Conservation (phyloP, 2,888 invertebrate genomes). For the Mycogona germanica region DNA sequence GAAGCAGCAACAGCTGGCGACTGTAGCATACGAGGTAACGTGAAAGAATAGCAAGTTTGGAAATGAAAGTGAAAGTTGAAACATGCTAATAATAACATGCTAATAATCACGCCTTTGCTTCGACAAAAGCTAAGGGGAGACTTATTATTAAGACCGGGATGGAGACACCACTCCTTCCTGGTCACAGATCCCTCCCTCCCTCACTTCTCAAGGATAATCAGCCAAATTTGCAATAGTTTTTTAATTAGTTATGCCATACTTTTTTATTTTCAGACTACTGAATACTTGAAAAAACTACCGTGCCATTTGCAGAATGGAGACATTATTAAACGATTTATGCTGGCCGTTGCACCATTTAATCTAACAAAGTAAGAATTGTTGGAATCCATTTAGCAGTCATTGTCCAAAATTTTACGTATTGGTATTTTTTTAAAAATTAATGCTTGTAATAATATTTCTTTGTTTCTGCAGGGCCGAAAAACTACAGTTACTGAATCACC, state of each 20-base stretch:
- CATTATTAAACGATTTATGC: background rate
- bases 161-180: no score
- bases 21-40: constrained; percentile 1
- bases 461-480: constrained; percentile 13
- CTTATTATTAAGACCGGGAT: no score
- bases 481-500: constrained; percentile 9
- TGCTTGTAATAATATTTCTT: background rate
- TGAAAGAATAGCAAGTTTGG: background rate
- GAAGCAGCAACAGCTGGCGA: background rate
- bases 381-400: background rate
- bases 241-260: background rate
- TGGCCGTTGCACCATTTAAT: background rate
- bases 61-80: background rate
- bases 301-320: constrained; percentile 5
- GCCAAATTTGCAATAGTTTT: background rate
- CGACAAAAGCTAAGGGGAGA: no score
- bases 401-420: background rate
- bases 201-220: no score
- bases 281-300: constrained; percentile 1
- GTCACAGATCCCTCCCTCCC: no score
- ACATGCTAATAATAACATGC: no score
- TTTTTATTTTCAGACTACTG: background rate
- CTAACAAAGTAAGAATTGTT: constrained; percentile 3
- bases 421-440: background rate
- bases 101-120: no score